Evolutionary conservation across 2,113 vertebrate genomes (phyloP), one percentile per base, ranked within the genome.

Genomic region (Microtus oregoni): DNA sequence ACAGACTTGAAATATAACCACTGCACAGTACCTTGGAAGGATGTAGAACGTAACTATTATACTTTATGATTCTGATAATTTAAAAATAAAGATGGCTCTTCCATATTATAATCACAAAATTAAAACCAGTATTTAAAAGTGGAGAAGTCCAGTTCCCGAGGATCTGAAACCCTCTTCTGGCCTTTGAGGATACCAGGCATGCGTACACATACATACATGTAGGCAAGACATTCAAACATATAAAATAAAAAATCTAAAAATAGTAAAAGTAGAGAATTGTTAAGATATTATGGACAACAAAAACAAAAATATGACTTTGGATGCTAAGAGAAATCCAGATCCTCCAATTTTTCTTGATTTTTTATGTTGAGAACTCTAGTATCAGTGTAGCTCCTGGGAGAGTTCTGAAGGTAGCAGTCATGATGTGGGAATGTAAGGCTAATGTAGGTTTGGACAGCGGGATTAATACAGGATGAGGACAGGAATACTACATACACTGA

Each of bases 321-420:
- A 78, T 91, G 19, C 41, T 91, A 55, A 88, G 72, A 96, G 81
- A 87, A 95, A 75, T 41, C 10, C 4, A 77, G 28, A 90, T 76
- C 81, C 32, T 94, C 38, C 17, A 70, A 70, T 63, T 79, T 77
- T 78, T 12, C 44, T n/a, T 20, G 14, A 73, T 78, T 91, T 52
- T 50, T 50, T 50, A 86, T 67, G n/a, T 89, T 94, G 73, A 90
- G 86, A 85, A 76, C 10, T 73, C 47, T 68, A 94, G 50, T 88
- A 65, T 90, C 38, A 67, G 78, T 30, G 41, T 83, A 83, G 58
- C 7, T 41, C 81, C 67, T 63, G 67, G 70, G 32, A 92, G 28
- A 79, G 30, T 76, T 94, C 30, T 86, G 50, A 78, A 86, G 77
- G 41, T 90, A 61, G 38, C 61, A 77, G 61, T 82, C 26, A 73